Percentiles rank a stretch among this genome's conserved stretches.
Evolutionary conservation across 2,888 invertebrate species (phyloP).

Genomic region (Ochropleura plecta): DNA sequence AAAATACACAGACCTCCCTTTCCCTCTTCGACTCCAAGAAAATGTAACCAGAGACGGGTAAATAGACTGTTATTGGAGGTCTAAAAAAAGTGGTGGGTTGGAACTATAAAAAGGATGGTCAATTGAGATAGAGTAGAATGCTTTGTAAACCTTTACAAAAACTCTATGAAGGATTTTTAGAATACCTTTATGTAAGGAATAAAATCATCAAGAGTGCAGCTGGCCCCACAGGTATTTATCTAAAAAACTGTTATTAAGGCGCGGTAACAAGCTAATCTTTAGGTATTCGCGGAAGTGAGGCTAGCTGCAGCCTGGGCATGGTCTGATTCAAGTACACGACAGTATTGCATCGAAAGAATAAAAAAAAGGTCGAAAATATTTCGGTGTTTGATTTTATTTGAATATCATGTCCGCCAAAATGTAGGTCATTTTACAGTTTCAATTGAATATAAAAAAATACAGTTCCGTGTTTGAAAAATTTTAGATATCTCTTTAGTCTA

Average conservation of each 20-base stretch:
- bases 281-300: too few species aligned
- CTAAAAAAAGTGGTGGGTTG: conserved; percentile 62
- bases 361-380: too few species aligned
- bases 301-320: too few species aligned
- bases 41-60: conserved; percentile 10
- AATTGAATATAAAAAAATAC: too few species aligned
- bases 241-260: conserved; percentile 37
- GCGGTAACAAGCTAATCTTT: too few species aligned
- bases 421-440: too few species aligned
- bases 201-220: conserved; percentile 47
- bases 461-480: too few species aligned
- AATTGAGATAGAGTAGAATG: conserved; percentile 75
- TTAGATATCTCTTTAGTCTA: too few species aligned
- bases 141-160: conserved; percentile 75
- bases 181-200: conserved; percentile 59
- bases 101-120: conserved; percentile 70
- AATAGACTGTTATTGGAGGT: conserved; percentile 55
- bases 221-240: conserved; percentile 17
- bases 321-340: too few species aligned
- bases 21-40: background rate
- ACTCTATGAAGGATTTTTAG: conserved; percentile 62
- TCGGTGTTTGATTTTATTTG: too few species aligned
- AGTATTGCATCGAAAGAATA: too few species aligned
- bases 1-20: conserved; percentile 57
- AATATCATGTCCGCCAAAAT: too few species aligned